Percentiles rank a stretch among this genome's conserved stretches.
Evolutionary conservation across 2,113 vertebrate species (phyloP).

Genomic region (Loxodonta africana): DNA sequence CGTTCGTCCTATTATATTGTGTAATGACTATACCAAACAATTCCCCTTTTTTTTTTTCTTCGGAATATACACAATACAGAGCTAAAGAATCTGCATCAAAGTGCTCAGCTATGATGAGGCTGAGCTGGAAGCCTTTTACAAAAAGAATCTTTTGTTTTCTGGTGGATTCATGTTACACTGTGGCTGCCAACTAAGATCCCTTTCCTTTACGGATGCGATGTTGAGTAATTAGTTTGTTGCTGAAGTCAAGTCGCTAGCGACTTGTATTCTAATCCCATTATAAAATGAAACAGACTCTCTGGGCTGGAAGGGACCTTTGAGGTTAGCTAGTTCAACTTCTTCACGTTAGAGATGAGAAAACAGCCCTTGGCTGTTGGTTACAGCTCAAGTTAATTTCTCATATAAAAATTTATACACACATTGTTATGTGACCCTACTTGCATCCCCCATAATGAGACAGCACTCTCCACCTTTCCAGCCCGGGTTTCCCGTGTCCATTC

Average conservation of each 20-base stretch:
- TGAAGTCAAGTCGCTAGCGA: not conserved
- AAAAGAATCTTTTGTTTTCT: conserved; percentile 30
- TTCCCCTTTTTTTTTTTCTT: not conserved
- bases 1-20: not conserved
- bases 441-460: too few species aligned
- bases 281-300: not conserved
- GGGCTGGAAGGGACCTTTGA: not conserved
- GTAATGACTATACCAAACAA: not conserved
- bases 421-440: too few species aligned
- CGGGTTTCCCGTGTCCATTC: too few species aligned
- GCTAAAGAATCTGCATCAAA: not conserved
- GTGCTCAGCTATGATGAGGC: not conserved
- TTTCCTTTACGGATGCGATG: not conserved
- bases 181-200: not conserved
- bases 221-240: not conserved
- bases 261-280: not conserved
- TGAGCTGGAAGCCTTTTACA: not conserved
- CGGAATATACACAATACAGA: not conserved
- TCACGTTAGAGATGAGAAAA: not conserved
- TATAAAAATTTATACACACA: too few species aligned
- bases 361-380: not conserved
- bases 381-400: too few species aligned
- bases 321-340: not conserved
- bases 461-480: too few species aligned
- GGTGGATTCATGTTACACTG: not conserved